A percentile compares a stretch with the other conserved stretches of the same genome.
phyloP scores from a whole-genome alignment of 2,797 vertebrate genomes.

The Tokudaia tokunoshimensis region DNA sequence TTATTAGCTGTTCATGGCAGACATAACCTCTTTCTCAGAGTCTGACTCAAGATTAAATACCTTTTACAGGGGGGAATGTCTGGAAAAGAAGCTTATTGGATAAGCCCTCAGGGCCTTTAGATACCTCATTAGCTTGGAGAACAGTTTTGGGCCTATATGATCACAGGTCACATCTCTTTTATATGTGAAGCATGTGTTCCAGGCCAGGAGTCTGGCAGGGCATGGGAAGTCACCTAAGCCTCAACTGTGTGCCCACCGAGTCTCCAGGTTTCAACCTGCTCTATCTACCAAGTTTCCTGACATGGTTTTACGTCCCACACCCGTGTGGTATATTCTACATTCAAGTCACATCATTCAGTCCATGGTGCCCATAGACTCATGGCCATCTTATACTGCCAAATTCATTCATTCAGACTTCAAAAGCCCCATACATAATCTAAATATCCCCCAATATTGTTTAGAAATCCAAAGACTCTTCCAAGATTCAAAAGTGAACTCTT shows the following conservation, averaged over 20 bases:
- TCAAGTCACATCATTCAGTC: background rate
- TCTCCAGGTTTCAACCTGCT: too few relatives aligned
- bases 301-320: too few relatives aligned
- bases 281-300: too few relatives aligned
- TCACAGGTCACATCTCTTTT: too few relatives aligned
- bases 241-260: too few relatives aligned
- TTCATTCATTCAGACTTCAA: background rate
- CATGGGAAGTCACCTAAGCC: accelerated
- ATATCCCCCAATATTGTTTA: background rate
- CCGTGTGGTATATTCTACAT: background rate
- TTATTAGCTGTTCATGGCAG: too few relatives aligned
- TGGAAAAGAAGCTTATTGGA: too few relatives aligned
- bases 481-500: background rate
- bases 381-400: background rate
- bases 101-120: background rate
- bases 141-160: background rate
- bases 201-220: too few relatives aligned
- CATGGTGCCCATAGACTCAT: background rate
- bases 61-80: too few relatives aligned
- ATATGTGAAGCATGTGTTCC: too few relatives aligned
- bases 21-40: too few relatives aligned
- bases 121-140: background rate
- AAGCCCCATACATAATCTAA: background rate
- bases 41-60: too few relatives aligned
- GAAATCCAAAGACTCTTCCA: background rate